phyloP scores from a whole-genome alignment of 64 coral and sea anemone species.

The Stylophora pistillata region DNA sequence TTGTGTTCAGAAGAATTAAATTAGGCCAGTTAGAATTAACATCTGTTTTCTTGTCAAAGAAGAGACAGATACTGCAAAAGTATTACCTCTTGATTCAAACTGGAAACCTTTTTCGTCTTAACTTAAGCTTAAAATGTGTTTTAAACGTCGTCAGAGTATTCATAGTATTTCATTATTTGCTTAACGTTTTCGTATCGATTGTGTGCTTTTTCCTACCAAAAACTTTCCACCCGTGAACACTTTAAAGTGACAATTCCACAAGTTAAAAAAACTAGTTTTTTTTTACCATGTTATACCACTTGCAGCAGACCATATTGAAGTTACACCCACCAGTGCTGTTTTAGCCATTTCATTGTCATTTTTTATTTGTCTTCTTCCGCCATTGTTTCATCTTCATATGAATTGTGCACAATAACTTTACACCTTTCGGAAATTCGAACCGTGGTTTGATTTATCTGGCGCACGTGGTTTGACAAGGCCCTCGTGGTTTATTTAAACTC shows the following conservation, averaged over 20 bases:
- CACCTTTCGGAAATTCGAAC: not conserved
- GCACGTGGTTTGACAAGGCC: not conserved
- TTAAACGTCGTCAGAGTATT: too few species aligned
- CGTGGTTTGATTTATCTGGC: not conserved
- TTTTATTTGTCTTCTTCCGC: not conserved
- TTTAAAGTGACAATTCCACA: not conserved
- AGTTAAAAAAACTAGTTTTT: not conserved
- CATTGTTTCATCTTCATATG: not conserved
- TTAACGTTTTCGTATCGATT: too few species aligned
- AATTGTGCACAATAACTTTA: not conserved
- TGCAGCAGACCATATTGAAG: not conserved
- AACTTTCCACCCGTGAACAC: not conserved
- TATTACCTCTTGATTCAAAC: too few species aligned
- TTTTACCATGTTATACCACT: not conserved
- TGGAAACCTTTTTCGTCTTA: too few species aligned
- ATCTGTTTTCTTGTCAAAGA: not conserved
- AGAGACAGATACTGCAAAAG: too few species aligned
- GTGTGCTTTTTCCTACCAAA: not conserved
- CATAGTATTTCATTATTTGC: too few species aligned
- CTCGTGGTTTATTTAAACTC: not conserved
- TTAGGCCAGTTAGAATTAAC: not conserved
- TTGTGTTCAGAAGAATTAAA: not conserved
- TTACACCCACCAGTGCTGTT: not conserved
- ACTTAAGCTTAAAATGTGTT: too few species aligned
- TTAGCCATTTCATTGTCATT: not conserved